Percentiles rank a stretch among this genome's conserved stretches.
These are phyloP conservation scores for Peromyscus leucopus DNA, from an alignment of 2,113 vertebrate genomes.

Conservation along the genomic window DNA sequence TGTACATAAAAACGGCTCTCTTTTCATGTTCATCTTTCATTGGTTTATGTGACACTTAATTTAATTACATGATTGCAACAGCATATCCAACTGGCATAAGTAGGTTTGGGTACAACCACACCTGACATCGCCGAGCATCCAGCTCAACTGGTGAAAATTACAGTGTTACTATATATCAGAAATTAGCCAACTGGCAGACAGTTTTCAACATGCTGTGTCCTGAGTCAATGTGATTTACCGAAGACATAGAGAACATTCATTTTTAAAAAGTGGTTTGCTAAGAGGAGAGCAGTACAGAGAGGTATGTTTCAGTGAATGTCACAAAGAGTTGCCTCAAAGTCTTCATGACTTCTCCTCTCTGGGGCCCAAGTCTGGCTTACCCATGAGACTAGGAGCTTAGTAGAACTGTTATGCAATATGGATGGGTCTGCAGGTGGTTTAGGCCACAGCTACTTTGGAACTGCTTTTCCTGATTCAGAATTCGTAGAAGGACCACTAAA, in stretches of 20 bases:
- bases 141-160: not conserved
- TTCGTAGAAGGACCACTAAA: not conserved
- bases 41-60: constrained; percentile 67
- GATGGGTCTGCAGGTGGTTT: not conserved
- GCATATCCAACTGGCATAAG: constrained; percentile 33
- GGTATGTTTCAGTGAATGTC: not conserved
- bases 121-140: constrained; percentile 1
- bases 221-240: constrained; percentile 18
- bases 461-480: not conserved
- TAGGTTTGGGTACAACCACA: constrained; percentile 2
- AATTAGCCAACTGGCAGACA: constrained; percentile 13
- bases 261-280: not conserved
- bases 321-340: not conserved
- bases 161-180: not conserved
- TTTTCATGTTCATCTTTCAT: constrained; percentile 60
- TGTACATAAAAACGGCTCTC: constrained; percentile 4
- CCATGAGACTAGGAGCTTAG: not conserved
- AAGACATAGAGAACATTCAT: not conserved
- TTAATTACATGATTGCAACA: constrained; percentile 68
- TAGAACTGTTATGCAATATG: not conserved
- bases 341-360: not conserved
- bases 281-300: not conserved
- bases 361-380: not conserved
- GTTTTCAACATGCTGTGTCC: not conserved
- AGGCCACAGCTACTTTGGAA: not conserved